These are phyloP conservation scores for Parapristionchus giblindavisi DNA, from an alignment of 2,888 invertebrate genomes.

Conservation along the genomic window DNA sequence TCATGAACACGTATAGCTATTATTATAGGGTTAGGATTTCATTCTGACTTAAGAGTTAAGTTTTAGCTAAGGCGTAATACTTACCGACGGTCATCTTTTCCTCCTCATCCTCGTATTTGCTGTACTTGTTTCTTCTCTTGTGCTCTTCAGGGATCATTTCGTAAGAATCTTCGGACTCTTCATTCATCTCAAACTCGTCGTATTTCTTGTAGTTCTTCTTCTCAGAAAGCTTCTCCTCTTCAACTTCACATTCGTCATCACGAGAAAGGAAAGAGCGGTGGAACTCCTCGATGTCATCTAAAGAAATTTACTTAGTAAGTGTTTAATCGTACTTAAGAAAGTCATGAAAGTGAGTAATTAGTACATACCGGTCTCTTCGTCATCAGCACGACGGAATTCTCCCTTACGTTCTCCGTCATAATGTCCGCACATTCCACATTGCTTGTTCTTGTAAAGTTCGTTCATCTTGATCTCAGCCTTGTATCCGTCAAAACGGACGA, in stretches of 20 bases:
- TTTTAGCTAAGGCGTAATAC: no score
- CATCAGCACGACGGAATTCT: slow-evolving; percentile 58
- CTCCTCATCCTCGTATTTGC: slow-evolving; percentile 20
- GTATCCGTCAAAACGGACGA: slow-evolving; percentile 62
- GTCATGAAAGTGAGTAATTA: neutral
- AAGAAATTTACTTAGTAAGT: neutral
- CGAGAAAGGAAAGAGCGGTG: slow-evolving; percentile 60
- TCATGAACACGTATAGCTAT: neutral
- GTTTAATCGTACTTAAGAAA: neutral
- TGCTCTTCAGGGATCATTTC: no score
- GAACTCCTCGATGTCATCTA: slow-evolving; percentile 60
- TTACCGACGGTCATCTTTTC: slow-evolving; percentile 15
- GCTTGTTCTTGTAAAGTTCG: slow-evolving; percentile 55
- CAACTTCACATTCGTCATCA: slow-evolving; percentile 45
- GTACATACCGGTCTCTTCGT: slow-evolving; percentile 46
- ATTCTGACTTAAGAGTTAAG: no score
- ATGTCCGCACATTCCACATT: slow-evolving; percentile 69
- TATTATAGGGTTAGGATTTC: neutral
- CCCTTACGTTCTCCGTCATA: slow-evolving; percentile 55
- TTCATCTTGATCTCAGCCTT: slow-evolving; percentile 51
- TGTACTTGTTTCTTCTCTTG: slow-evolving; percentile 26
- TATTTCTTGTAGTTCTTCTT: slow-evolving; percentile 49
- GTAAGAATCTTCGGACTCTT: no score
- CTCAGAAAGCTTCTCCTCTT: slow-evolving; percentile 42
- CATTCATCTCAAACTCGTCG: slow-evolving; percentile 32